Conservation (phyloP, 2,888 invertebrate species). For the Clusia tigrina region DNA sequence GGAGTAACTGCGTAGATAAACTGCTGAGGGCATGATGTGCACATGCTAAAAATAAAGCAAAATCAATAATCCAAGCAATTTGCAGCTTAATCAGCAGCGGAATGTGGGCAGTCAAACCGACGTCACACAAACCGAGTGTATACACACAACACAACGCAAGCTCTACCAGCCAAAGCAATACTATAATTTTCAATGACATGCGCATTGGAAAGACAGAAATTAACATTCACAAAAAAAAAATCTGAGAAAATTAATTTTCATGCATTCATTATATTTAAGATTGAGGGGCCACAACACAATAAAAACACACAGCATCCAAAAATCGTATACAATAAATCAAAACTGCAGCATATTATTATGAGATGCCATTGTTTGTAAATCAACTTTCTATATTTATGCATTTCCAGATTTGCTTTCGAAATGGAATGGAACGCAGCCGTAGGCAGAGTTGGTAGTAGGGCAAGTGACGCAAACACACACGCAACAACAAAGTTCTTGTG, state of each 20-base stretch:
- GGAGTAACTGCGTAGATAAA: neutral
- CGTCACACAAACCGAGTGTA: neutral
- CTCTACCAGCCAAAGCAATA: too few relatives aligned
- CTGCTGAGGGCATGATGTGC: neutral
- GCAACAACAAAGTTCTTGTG: too few relatives aligned
- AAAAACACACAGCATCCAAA: neutral
- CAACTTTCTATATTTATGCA: conserved; percentile 25
- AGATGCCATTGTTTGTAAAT: conserved; percentile 20
- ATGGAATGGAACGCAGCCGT: conserved; percentile 7
- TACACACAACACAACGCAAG: neutral
- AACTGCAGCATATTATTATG: neutral
- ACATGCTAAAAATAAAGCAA: neutral
- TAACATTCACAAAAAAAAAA: too few relatives aligned
- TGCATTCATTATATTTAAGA: neutral
- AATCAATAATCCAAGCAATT: neutral
- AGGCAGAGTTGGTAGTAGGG: too few relatives aligned
- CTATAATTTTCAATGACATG: neutral
- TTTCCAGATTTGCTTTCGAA: conserved; percentile 13
- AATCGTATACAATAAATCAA: neutral
- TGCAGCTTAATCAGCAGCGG: neutral
- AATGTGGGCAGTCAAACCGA: neutral
- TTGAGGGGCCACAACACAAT: neutral
- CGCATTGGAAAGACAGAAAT: neutral
- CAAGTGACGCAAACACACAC: too few relatives aligned
- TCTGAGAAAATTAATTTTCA: too few relatives aligned